Conservation (phyloP, 2,888 invertebrate genomes). For the Leucophenga montana region DNA sequence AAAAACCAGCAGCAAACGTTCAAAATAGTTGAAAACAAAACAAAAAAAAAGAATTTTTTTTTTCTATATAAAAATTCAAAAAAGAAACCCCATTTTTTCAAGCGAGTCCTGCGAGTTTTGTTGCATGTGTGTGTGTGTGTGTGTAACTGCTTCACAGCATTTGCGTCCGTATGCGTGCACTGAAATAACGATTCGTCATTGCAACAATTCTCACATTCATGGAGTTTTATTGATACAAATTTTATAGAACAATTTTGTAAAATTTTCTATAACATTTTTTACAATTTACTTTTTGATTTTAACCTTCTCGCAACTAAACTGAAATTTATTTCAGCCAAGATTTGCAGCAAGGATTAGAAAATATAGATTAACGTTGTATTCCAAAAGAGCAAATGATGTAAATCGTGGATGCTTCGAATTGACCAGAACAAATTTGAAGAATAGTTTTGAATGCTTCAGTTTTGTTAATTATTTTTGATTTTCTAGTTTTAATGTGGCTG, state of each 20-base stretch:
- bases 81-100: constrained; percentile 23
- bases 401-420: too few species aligned
- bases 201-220: constrained; percentile 36
- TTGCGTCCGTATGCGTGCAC: background rate
- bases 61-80: constrained; percentile 18
- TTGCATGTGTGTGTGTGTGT: background rate
- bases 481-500: too few species aligned
- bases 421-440: too few species aligned
- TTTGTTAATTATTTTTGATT: too few species aligned
- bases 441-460: too few species aligned
- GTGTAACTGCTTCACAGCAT: background rate
- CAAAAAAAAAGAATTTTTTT: background rate
- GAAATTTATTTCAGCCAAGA: too few species aligned
- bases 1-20: constrained; percentile 17
- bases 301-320: too few species aligned
- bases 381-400: too few species aligned
- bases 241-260: constrained; percentile 14
- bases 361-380: too few species aligned
- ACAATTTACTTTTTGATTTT: too few species aligned
- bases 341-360: too few species aligned
- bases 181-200: constrained; percentile 45
- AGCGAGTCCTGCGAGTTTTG: background rate
- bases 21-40: too few species aligned
- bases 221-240: background rate
- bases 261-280: constrained; percentile 1